A percentile compares a stretch with the other conserved stretches of the same genome.
These are phyloP conservation scores for Ficedula albicollis DNA, from an alignment of 2,797 vertebrate species.

Conservation along the genomic window DNA sequence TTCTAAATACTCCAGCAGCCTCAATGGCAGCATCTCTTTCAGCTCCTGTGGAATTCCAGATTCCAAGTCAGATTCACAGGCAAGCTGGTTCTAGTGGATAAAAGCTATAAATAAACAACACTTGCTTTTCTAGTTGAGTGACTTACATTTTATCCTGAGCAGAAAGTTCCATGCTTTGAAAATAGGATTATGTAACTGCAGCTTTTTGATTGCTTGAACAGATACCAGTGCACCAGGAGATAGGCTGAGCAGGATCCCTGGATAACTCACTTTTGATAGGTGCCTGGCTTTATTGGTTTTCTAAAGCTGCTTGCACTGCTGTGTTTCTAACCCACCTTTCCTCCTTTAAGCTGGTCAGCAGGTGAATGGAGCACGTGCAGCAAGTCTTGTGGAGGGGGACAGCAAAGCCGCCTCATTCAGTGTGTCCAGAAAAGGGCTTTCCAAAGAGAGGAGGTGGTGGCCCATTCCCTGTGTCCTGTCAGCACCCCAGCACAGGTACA, in stretches of 20 bases:
- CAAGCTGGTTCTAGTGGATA: not conserved
- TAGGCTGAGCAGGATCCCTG: not conserved
- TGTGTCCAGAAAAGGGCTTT: conserved; percentile 89
- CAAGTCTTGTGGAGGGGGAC: conserved; percentile 87
- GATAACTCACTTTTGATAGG: not conserved
- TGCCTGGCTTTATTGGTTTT: not conserved
- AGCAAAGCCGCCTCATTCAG: conserved; percentile 85
- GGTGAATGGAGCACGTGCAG: conserved; percentile 90
- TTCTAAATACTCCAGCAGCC: not conserved
- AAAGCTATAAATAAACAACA: not conserved
- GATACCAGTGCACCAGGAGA: not conserved
- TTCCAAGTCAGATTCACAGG: not conserved
- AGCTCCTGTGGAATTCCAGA: not conserved
- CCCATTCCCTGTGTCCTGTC: conserved; percentile 87
- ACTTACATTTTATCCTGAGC: not conserved
- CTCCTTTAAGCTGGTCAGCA: conserved; percentile 83
- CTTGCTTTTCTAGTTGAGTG: not conserved
- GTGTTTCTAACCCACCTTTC: not conserved
- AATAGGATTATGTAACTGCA: not conserved
- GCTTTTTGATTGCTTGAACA: not conserved
- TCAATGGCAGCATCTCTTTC: not conserved
- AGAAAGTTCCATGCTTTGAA: not conserved
- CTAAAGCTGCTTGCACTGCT: not conserved
- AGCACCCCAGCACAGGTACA: conserved; percentile 85
- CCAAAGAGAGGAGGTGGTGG: conserved; percentile 84